Evolutionary conservation across 2,797 vertebrate genomes (phyloP), one percentile per base, ranked within the genome.

Genomic region (Spinus olivaceus): DNA sequence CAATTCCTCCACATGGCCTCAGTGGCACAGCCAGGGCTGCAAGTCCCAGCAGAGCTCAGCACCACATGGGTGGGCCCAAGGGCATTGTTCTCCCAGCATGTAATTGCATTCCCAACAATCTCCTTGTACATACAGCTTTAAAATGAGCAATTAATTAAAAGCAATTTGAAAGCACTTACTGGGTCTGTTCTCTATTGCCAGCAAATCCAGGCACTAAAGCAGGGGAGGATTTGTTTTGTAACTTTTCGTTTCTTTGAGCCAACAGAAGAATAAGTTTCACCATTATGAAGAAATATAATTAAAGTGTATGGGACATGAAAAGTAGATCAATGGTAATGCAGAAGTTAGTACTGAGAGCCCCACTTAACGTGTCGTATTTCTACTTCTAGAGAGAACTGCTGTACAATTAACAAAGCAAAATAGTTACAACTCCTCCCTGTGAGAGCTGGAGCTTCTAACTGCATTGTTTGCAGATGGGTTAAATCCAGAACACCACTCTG

Each of bases 121-220:
- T 92, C 93, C 28, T 88, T 73, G 67, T 87, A 93, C 83, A 80
- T 73, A 46, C 81, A 70, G 66, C 82, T 80, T 78, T 93, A 30
- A 94, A 92, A 92, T 14, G 65, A 95, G 88, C 94, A 97, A 97
- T 95, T 96, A 92, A 94, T 96, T 97, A 97, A 20, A 64, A 65
- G 92, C 87, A 95, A 95, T 94, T 95, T 85, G 77, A 89, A 95
- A 91, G 69, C 92, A 87, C 71, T 95, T 88, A 93, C 61, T 54
- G 86, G 65, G 50, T 37, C 65, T 94, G 2, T 69, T 92, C 79
- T 87, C 57, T 57, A 35, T 4, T 91, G 90, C 81, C 81, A 80
- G 90, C 11, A 87, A 91, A 95, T 47, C 83, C 65, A 65, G 74
- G 76, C 79, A 57, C 25, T 78, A 44, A 81, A 77, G 83, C 63